Base-by-base conservation (phyloP, 2,797 vertebrate species). In the Alfaro cultratus region DNA sequence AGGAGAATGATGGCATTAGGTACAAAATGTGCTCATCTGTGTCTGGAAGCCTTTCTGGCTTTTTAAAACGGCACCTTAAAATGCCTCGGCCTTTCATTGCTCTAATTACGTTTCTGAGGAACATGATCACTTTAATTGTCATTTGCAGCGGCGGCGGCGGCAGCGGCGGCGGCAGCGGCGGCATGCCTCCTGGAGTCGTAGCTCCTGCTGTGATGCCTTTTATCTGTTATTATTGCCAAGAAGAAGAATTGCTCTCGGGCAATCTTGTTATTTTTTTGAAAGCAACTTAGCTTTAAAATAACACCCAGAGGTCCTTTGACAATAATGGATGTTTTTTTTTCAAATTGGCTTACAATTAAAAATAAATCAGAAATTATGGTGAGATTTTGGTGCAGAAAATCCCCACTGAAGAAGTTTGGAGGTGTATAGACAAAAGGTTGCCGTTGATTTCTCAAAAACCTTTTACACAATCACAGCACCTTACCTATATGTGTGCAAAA, bases 331-430 rank as follows among this genome's bases (percentile, higher is more conserved):
- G 39, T 78, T 21, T 21, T 9, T 53, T 3, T 53, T 78, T 26
- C 5, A 71, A n/a, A 71, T n/a, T 53, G 21, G 49, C 49, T 23
- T 51, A 23, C 49, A 51, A 51, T 70, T 70, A 12, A 21, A 67
- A 26, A 26, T 70, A 43, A 41, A 26, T 70, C 9, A 13, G 23
- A 43, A 43, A n/a, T n/a, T 4, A n/a, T 13, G n/a, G 34, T 9
- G 31, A 76, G 53, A 76, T 77, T 74, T 80, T 71, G 57, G n/a
- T n/a, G 34, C 39, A 55, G 75, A 71, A 81, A 78, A 85, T 86
- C 84, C 81, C 31, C 34, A 73, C 79, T 57, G 64, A 72, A 82
- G 79, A 72, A 83, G 79, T 68, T 39, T 70, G 86, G 85, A 90
- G 90, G 80, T 72, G 75, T 77, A 2, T 1, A 16, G 41, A 41